Evolutionary conservation across 2,888 invertebrate genomes (phyloP).

Genomic region (Cheilosia soror): DNA sequence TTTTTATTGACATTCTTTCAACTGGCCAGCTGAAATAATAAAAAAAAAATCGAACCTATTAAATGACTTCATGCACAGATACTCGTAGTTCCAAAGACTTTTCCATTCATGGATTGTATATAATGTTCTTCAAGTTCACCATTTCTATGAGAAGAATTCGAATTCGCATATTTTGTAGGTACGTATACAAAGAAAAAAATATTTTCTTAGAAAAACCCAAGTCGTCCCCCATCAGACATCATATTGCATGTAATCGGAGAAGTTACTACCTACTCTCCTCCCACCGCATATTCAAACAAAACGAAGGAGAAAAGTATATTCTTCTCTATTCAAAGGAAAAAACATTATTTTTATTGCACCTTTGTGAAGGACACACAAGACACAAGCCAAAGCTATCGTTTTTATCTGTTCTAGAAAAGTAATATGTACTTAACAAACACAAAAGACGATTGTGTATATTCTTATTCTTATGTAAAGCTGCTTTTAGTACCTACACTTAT

Average conservation of each 20-base stretch:
- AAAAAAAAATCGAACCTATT: too few species aligned
- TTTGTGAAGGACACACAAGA: neutral
- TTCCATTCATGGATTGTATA: too few species aligned
- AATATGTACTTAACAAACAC: neutral
- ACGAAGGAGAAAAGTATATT: neutral
- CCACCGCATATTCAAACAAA: neutral
- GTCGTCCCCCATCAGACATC: too few species aligned
- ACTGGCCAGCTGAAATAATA: too few species aligned
- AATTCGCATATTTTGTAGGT: too few species aligned
- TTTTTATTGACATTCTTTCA: too few species aligned
- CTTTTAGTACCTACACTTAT: neutral
- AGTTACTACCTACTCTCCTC: neutral
- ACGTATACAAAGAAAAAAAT: too few species aligned
- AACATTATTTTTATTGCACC: neutral
- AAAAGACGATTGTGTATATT: neutral
- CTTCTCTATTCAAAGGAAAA: neutral
- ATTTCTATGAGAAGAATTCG: too few species aligned
- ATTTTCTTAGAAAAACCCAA: too few species aligned
- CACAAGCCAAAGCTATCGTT: neutral
- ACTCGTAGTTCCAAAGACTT: too few species aligned
- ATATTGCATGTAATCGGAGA: neutral
- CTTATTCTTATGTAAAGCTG: neutral
- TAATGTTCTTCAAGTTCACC: too few species aligned
- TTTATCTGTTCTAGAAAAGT: neutral
- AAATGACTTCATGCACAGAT: too few species aligned